Conservation (phyloP, 1,140 invertebrate genomes). For the Aphelinus atriplicis region DNA sequence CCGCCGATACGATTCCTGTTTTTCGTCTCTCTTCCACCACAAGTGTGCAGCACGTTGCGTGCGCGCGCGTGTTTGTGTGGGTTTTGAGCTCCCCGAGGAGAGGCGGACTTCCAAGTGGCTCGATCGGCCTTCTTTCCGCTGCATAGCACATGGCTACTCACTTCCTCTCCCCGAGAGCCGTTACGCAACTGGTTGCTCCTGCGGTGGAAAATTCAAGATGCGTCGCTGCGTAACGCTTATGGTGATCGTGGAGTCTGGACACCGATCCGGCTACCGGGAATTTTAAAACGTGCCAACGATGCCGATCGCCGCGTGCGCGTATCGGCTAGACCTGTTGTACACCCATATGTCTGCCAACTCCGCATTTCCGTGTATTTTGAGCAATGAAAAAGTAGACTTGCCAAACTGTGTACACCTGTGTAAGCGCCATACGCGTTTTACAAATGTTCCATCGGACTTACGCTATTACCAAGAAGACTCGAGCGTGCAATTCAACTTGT, state of each 20-base stretch:
- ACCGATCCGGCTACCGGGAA: too few relatives aligned
- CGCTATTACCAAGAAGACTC: too few relatives aligned
- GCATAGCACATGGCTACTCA: neutral
- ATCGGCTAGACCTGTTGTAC: too few relatives aligned
- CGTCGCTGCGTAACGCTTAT: neutral
- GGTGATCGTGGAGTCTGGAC: neutral
- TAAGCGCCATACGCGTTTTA: too few relatives aligned
- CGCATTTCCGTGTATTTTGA: too few relatives aligned
- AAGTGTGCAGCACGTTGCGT: neutral
- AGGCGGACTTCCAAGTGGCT: constrained; percentile 7
- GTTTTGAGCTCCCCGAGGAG: neutral
- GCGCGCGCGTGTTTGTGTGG: neutral
- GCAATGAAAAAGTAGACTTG: too few relatives aligned
- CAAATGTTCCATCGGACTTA: too few relatives aligned
- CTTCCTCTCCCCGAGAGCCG: neutral
- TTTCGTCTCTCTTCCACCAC: neutral
- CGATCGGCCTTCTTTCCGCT: neutral
- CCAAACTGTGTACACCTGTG: too few relatives aligned
- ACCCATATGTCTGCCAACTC: too few relatives aligned
- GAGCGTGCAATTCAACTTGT: too few relatives aligned
- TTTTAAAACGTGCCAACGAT: too few relatives aligned
- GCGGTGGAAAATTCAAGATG: neutral
- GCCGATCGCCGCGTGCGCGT: too few relatives aligned
- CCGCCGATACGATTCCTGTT: constrained; percentile 12
- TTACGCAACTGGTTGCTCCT: neutral